Evolutionary conservation across 2,888 invertebrate species (phyloP).

Genomic region (Dicranocentrus wangi): DNA sequence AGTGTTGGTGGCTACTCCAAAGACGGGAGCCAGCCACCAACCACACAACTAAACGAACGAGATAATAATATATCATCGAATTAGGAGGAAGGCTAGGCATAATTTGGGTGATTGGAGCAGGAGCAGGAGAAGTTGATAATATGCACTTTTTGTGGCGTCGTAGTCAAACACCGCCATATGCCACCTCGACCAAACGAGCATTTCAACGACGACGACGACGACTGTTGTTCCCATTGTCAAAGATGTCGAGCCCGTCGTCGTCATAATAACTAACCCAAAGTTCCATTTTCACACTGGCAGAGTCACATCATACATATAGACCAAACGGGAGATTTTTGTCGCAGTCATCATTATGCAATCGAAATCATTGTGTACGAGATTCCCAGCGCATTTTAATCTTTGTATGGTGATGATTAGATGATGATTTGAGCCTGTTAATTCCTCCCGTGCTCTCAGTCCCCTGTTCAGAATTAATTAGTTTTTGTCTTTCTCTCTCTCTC

Average conservation of each 20-base stretch:
- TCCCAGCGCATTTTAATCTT: no score
- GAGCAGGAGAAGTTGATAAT: conserved; percentile 13
- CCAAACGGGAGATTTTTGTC: no score
- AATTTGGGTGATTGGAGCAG: conserved; percentile 59
- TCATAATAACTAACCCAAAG: no score
- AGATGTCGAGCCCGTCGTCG: no score
- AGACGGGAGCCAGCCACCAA: conserved; percentile 31
- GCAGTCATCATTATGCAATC: no score
- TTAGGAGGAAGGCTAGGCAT: conserved; percentile 50
- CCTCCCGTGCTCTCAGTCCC: conserved; percentile 68
- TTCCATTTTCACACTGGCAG: no score
- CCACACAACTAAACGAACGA: conserved; percentile 51
- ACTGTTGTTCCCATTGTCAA: no score
- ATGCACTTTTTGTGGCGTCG: conserved; percentile 25
- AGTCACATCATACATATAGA: no score
- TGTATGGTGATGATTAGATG: conserved; percentile 9
- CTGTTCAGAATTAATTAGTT: conserved; percentile 72
- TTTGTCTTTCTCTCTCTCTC: conserved; percentile 45
- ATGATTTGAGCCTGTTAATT: conserved; percentile 71
- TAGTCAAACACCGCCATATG: no score
- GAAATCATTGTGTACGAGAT: no score
- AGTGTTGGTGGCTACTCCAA: conserved; percentile 37
- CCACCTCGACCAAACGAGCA: no score
- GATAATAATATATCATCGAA: conserved; percentile 63
- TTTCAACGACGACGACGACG: no score